Percentiles rank a stretch among this genome's conserved stretches.
phyloP scores from a whole-genome alignment of 2,888 invertebrate genomes.

The Hymenopus coronatus region DNA sequence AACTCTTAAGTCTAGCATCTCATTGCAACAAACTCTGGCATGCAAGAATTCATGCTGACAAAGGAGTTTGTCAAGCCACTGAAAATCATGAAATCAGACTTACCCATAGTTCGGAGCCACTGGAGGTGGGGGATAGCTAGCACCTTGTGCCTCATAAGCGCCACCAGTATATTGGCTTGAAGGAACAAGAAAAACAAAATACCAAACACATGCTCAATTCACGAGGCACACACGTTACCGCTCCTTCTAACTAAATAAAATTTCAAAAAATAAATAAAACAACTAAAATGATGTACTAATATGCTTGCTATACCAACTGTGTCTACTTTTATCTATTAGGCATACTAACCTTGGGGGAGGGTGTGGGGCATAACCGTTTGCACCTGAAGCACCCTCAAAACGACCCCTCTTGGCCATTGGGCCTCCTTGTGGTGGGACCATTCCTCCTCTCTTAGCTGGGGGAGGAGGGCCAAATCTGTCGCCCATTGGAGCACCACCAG shows the following conservation, averaged over 20 bases:
- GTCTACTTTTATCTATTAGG: background rate
- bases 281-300: background rate
- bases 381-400: conserved; percentile 24
- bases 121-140: conserved; percentile 19
- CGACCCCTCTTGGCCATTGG: conserved; percentile 31
- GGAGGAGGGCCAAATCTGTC: background rate
- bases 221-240: background rate
- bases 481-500: conserved; percentile 9
- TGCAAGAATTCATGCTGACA: background rate
- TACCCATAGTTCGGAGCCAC: conserved; percentile 17
- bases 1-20: background rate
- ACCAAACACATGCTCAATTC: conserved; percentile 17
- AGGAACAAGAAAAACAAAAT: conserved; percentile 21
- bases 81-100: background rate
- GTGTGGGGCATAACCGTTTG: conserved; percentile 27
- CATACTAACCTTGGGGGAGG: conserved; percentile 18
- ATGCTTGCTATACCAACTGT: background rate
- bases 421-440: conserved; percentile 25
- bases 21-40: background rate
- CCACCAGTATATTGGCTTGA: conserved; percentile 25
- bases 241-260: background rate
- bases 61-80: background rate
- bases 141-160: conserved; percentile 18
- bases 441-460: conserved; percentile 22
- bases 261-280: background rate